Evolutionary conservation across 53 echinoderm and acorn worm species (phyloP).

Genomic region (Holothuria leucospilota): DNA sequence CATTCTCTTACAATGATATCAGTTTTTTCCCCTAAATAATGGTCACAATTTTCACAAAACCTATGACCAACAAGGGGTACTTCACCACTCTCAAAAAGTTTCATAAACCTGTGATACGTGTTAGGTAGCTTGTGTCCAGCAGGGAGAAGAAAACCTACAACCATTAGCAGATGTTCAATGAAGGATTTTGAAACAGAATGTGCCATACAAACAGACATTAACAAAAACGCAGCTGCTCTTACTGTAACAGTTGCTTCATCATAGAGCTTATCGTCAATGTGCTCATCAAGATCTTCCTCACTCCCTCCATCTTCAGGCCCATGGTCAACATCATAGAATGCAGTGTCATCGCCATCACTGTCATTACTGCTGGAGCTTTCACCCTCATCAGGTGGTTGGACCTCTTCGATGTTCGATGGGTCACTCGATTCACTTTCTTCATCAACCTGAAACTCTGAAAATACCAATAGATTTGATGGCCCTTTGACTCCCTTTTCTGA

Average conservation of each 20-base stretch:
- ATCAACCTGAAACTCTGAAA: too few species aligned
- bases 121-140: conserved; percentile 4
- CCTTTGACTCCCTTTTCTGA: conserved; percentile 41
- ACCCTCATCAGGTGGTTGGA: too few species aligned
- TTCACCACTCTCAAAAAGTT: conserved; percentile 7
- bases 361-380: too few species aligned
- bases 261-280: too few species aligned
- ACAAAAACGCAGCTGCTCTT: background rate
- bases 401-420: too few species aligned
- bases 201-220: conserved; percentile 19
- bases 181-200: conserved; percentile 14
- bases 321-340: background rate
- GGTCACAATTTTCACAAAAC: conserved; percentile 10
- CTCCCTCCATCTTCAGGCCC: background rate
- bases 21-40: conserved; percentile 12
- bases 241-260: conserved; percentile 15
- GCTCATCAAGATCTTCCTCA: background rate
- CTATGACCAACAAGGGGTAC: background rate
- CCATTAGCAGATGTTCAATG: conserved; percentile 5
- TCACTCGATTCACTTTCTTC: too few species aligned
- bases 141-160: conserved; percentile 10
- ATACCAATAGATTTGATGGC: too few species aligned
- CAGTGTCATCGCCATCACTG: background rate
- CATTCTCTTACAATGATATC: conserved; percentile 3
- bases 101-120: conserved; percentile 15